Percentiles rank a stretch among this genome's conserved stretches.
Conservation (phyloP, 1,140 invertebrate species). For the Plectrocnemia conspersa region DNA sequence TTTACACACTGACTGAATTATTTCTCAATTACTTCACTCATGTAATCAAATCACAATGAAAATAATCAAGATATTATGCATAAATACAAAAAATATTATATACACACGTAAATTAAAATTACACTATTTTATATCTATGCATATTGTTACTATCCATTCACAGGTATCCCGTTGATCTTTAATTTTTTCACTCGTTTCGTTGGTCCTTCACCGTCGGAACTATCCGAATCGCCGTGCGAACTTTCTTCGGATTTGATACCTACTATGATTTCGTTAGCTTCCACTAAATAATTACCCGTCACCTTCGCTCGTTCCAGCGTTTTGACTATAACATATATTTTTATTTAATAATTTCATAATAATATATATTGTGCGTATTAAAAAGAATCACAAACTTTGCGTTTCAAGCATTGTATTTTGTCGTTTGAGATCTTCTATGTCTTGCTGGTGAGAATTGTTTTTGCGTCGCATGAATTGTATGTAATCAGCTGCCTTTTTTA, state of each 20-base stretch:
- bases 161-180: slow-evolving; percentile 48
- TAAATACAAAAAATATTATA: not conserved
- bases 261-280: slow-evolving; percentile 40
- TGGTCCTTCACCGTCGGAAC: slow-evolving; percentile 50
- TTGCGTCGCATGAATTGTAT: slow-evolving; percentile 93
- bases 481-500: slow-evolving; percentile 97
- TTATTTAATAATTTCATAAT: not conserved
- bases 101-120: not conserved
- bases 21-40: not conserved
- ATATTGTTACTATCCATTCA: slow-evolving; percentile 36
- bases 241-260: slow-evolving; percentile 50
- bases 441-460: slow-evolving; percentile 86
- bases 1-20: not conserved
- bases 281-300: slow-evolving; percentile 55
- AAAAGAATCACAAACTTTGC: slow-evolving; percentile 75
- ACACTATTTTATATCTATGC: not conserved
- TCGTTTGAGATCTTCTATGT: slow-evolving; percentile 90
- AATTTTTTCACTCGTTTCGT: slow-evolving; percentile 49
- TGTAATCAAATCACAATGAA: too few relatives aligned
- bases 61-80: too few relatives aligned
- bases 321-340: slow-evolving; percentile 50
- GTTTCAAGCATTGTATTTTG: slow-evolving; percentile 86
- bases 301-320: slow-evolving; percentile 62
- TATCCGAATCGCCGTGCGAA: slow-evolving; percentile 50
- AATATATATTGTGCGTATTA: slow-evolving; percentile 1